phyloP scores from a whole-genome alignment of 2,113 vertebrate species.

The Mustelus asterias region DNA sequence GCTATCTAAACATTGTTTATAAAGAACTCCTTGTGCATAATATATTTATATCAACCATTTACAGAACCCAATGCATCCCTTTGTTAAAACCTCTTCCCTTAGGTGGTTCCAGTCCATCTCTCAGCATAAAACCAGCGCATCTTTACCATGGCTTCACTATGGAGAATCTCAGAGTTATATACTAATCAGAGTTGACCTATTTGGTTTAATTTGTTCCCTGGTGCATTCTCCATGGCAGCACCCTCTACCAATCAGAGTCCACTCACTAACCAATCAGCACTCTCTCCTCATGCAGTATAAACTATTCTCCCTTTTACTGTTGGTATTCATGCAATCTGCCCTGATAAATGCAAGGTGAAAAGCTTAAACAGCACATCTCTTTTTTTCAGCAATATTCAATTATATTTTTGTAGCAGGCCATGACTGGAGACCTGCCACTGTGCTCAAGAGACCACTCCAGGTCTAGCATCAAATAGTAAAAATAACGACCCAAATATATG shows the following conservation, averaged over 20 bases:
- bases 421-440: background rate
- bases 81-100: background rate
- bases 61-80: background rate
- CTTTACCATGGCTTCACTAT: too few species aligned
- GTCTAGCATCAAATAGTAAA: background rate
- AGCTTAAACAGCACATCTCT: too few species aligned
- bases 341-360: too few species aligned
- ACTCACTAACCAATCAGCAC: too few species aligned
- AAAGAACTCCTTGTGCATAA: background rate
- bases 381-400: background rate
- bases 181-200: too few species aligned
- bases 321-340: too few species aligned
- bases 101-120: background rate
- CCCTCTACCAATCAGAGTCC: too few species aligned
- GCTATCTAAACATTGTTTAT: background rate
- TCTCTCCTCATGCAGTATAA: too few species aligned
- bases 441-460: background rate
- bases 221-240: too few species aligned
- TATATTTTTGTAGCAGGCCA: background rate
- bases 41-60: background rate
- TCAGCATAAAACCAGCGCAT: background rate
- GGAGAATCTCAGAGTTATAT: too few species aligned
- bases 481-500: background rate
- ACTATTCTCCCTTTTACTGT: too few species aligned
- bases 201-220: too few species aligned